A percentile compares a stretch with the other conserved stretches of the same genome.
Conservation (phyloP, 2,797 vertebrate species). For the Peromyscus attwateri region DNA sequence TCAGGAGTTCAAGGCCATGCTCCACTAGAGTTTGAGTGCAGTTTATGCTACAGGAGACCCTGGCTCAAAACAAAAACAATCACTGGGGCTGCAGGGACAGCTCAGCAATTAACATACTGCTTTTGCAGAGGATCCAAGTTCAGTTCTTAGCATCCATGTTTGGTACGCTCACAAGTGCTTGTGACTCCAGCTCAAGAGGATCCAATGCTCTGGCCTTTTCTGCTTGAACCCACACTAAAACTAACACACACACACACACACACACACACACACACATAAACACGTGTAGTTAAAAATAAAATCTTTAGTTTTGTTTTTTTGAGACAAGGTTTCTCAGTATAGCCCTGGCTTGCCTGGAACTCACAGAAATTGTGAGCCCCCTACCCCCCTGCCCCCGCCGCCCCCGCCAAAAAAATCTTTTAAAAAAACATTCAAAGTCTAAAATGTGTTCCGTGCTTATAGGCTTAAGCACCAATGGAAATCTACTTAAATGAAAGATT, state of each 20-base stretch:
- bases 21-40: not conserved
- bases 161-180: not conserved
- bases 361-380: not conserved
- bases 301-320: not conserved
- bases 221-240: not conserved
- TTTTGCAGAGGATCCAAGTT: not conserved
- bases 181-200: not conserved
- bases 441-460: not conserved
- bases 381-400: too few species aligned
- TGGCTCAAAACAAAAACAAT: not conserved
- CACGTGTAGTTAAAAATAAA: not conserved
- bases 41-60: not conserved
- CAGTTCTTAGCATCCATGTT: not conserved
- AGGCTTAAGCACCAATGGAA: not conserved
- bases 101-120: not conserved
- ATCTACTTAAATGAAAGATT: slow-evolving; percentile 13
- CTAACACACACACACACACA: not conserved
- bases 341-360: not conserved
- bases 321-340: not conserved
- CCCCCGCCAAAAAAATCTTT: not conserved
- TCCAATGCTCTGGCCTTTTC: not conserved
- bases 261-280: not conserved
- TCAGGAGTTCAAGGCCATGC: not conserved
- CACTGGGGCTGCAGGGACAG: too few species aligned
- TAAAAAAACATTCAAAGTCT: not conserved